Percentiles rank a stretch among this genome's conserved stretches.
Conservation (phyloP, 1,140 invertebrate genomes). For the Dinothrombium tinctorium region DNA sequence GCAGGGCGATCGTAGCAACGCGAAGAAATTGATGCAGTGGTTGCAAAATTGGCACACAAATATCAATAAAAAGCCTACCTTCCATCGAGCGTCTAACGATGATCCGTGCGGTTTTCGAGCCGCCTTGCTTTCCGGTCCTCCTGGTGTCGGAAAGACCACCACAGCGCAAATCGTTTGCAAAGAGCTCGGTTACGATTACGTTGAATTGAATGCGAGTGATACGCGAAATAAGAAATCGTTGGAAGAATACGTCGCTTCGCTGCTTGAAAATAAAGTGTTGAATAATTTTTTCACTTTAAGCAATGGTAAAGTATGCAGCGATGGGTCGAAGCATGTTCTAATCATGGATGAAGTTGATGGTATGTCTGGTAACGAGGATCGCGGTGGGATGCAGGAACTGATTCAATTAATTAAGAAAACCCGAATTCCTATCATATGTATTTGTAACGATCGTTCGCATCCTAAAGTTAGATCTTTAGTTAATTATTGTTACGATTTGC, state of each 20-base stretch:
- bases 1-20: constrained; percentile 65
- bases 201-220: constrained; percentile 95
- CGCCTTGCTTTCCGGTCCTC: constrained; percentile 78
- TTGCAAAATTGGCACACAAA: constrained; percentile 70
- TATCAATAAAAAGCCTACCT: constrained; percentile 31
- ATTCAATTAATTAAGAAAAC: constrained; percentile 73
- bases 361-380: constrained; percentile 97
- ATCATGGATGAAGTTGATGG: constrained; percentile 99
- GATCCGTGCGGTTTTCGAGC: constrained; percentile 72
- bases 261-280: constrained; percentile 30
- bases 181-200: constrained; percentile 46
- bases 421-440: constrained; percentile 84
- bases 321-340: constrained; percentile 46
- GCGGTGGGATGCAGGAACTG: constrained; percentile 55
- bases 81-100: constrained; percentile 26
- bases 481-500: constrained; percentile 84
- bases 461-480: constrained; percentile 76
- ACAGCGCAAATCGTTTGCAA: constrained; percentile 26
- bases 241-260: constrained; percentile 48
- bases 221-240: constrained; percentile 72
- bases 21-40: constrained; percentile 74
- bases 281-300: constrained; percentile 16
- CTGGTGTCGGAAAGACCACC: constrained; percentile 41
- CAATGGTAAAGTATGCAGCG: background rate
- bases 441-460: constrained; percentile 89